Evolutionary conservation across 1,140 invertebrate genomes (phyloP), one percentile per base, ranked within the genome.

Genomic region (Mesaphorura yosii): DNA sequence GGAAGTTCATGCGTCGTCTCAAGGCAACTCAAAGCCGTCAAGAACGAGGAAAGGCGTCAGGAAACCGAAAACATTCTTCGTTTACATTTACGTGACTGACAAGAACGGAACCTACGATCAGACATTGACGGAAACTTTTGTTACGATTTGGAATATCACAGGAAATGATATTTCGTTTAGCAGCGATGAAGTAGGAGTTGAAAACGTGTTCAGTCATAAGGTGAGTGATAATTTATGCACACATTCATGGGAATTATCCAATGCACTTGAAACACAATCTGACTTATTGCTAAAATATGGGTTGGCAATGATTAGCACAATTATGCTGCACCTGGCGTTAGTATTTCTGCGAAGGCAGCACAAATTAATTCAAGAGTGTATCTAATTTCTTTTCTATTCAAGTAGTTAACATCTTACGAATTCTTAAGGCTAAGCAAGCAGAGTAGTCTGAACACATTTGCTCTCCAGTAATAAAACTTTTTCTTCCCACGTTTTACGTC

Each of bases 71-170:
- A 19, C 28, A 25, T 7, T 4, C n/a, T 17, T 14, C 23, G 59
- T 63, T 3, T 60, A 60, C 39, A 58, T 63, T 27, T 63, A 58
- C 48, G 25, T 63, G 12, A 58, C 42, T 41, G 49, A 63, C 29
- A 58, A 56, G 28, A 55, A 60, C 52, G 61, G 61, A 12, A 58
- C 38, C 37, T 63, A 58, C 39, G 57, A 63, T 53, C 55, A 50
- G 52, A 17, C 51, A 6, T 42, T 63, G 46, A 63, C 61, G 3
- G 53, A 50, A 29, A 39, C 52, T 25, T 63, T 63, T 37, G n/a
- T 51, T 27, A 27, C 40, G 10, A 29, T 53, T 23, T 63, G 61
- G 60, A 57, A 56, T 44, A 19, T 22, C 25, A 48, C 42, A 26
- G 38, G 25, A 19, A 46, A 27, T 6, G 41, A 15, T 6, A 25